Evolutionary conservation across 2,797 vertebrate species (phyloP).

Genomic region (Loris lydekkerianus): DNA sequence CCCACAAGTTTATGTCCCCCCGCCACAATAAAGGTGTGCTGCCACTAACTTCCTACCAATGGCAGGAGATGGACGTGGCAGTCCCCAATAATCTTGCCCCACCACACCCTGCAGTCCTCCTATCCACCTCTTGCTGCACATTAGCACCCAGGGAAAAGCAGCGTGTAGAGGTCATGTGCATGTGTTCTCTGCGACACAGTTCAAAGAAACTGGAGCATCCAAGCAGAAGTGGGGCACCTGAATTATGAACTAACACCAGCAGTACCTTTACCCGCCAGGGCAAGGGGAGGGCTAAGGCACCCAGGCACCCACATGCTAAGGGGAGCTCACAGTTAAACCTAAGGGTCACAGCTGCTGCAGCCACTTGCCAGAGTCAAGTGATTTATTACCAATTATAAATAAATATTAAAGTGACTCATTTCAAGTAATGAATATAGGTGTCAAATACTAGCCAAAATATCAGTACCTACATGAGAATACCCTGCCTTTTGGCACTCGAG

Average conservation of each 20-base stretch:
- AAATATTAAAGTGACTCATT: no score
- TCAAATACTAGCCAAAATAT: not conserved
- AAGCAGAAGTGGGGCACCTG: accelerated
- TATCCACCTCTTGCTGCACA: accelerated
- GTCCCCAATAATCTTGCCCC: not conserved
- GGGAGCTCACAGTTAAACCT: not conserved
- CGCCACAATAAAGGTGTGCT: no score
- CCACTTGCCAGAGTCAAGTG: not conserved
- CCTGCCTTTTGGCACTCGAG: not conserved
- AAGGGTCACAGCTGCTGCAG: not conserved
- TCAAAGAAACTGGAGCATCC: not conserved
- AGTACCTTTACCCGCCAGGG: not conserved
- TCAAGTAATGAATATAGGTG: not conserved
- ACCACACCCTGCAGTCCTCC: not conserved
- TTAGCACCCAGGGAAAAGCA: not conserved
- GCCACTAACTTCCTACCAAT: not conserved
- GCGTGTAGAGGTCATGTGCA: accelerated
- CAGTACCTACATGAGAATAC: not conserved
- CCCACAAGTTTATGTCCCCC: accelerated
- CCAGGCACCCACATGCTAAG: accelerated
- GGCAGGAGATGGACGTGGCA: accelerated
- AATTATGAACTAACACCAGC: not conserved
- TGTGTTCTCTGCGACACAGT: not conserved
- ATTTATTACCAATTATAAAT: not conserved
- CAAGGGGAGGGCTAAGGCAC: no score